Evolutionary conservation across 2,888 invertebrate genomes (phyloP).

Genomic region (Lasioglossum pauxillum): DNA sequence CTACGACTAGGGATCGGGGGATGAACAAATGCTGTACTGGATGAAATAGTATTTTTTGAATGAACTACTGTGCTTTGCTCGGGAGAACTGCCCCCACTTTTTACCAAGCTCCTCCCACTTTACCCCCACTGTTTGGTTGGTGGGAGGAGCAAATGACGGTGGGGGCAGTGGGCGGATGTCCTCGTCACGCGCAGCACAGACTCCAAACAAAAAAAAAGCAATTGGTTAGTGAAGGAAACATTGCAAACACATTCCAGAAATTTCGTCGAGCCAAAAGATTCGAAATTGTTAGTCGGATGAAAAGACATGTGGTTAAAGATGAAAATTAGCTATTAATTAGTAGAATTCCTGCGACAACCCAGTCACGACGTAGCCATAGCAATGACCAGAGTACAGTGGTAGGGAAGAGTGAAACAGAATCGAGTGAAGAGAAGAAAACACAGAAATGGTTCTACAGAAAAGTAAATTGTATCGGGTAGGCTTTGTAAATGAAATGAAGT

Average conservation of each 20-base stretch:
- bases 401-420: slow-evolving; percentile 23
- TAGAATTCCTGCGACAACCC: slow-evolving; percentile 5
- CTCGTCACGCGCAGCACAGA: not conserved
- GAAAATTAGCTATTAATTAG: too few species aligned
- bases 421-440: slow-evolving; percentile 14
- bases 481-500: slow-evolving; percentile 83
- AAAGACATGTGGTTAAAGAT: not conserved
- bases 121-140: not conserved
- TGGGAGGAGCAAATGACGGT: not conserved
- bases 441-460: slow-evolving; percentile 5
- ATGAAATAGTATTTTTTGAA: slow-evolving; percentile 19
- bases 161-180: not conserved
- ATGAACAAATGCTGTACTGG: slow-evolving; percentile 23
- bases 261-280: not conserved
- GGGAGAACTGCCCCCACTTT: not conserved
- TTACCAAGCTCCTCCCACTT: not conserved
- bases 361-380: slow-evolving; percentile 31
- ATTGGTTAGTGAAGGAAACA: not conserved
- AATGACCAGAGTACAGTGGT: slow-evolving; percentile 11
- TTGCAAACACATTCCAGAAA: not conserved
- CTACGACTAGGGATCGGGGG: slow-evolving; percentile 32
- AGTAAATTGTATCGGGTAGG: slow-evolving; percentile 66
- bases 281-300: not conserved
- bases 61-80: not conserved
- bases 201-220: not conserved